Evolutionary conservation across 2,113 vertebrate genomes (phyloP).

Genomic region (Brachypteracias leptosomus): DNA sequence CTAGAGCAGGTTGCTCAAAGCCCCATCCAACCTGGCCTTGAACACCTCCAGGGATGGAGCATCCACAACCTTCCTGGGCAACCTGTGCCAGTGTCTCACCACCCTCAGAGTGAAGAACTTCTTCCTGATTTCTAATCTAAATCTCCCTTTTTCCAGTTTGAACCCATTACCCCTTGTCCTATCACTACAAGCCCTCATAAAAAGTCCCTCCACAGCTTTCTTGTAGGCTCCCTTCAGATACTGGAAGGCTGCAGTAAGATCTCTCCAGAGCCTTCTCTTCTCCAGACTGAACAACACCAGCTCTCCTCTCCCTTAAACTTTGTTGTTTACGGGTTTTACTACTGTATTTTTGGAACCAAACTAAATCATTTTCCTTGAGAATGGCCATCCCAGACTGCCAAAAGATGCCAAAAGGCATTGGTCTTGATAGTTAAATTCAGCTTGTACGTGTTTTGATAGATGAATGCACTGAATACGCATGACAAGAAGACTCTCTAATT

Average conservation of each 20-base stretch:
- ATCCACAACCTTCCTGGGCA: neutral
- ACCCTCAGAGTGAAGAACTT: neutral
- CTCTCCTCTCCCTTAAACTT: neutral
- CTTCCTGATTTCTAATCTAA: neutral
- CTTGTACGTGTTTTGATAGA: neutral
- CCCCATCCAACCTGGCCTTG: neutral
- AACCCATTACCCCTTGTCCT: neutral
- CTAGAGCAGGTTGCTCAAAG: neutral
- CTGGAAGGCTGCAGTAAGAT: neutral
- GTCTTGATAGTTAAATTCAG: neutral
- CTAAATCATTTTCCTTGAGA: neutral
- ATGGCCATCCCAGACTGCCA: neutral
- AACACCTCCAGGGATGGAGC: neutral
- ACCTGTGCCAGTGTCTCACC: neutral
- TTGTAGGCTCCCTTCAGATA: neutral
- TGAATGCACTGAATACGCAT: neutral
- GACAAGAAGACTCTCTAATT: neutral
- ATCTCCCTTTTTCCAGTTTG: neutral
- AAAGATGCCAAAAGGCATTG: neutral
- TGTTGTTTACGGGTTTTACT: neutral
- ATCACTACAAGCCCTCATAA: neutral
- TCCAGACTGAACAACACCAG: neutral
- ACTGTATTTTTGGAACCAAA: neutral
- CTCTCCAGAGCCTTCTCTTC: neutral
- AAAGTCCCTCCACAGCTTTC: neutral